Evolutionary conservation across 2,113 vertebrate species (phyloP).

Genomic region (Rhinoptilus africanus): DNA sequence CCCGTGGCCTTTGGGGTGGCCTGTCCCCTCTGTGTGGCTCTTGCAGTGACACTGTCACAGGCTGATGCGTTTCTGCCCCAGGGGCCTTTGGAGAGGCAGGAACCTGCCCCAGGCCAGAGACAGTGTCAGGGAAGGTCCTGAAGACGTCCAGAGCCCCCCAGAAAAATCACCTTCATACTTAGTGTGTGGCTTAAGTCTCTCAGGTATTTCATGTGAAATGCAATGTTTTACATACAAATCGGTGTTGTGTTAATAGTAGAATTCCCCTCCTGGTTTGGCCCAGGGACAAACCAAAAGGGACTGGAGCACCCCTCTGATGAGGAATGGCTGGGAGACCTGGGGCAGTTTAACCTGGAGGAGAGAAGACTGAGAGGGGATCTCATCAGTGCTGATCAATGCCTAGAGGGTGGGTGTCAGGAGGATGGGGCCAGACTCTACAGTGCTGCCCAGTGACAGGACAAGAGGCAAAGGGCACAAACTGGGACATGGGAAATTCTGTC

Average conservation of each 20-base stretch:
- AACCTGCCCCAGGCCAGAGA: no score
- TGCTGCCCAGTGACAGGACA: neutral
- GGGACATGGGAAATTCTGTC: neutral
- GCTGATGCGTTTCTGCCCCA: neutral
- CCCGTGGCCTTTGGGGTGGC: neutral
- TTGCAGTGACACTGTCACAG: rapidly evolving
- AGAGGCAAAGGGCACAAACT: neutral
- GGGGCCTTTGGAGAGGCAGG: no score
- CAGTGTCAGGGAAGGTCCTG: neutral
- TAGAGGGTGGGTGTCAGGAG: neutral
- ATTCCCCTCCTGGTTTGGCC: rapidly evolving
- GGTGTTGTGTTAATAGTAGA: rapidly evolving
- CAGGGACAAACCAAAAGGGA: neutral
- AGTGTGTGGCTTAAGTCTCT: rapidly evolving
- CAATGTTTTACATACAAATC: rapidly evolving
- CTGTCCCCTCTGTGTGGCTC: neutral
- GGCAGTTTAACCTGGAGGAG: neutral
- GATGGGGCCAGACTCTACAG: neutral
- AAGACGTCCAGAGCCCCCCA: rapidly evolving
- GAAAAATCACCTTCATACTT: neutral
- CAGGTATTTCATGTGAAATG: rapidly evolving
- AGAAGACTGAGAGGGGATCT: neutral
- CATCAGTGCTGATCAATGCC: neutral
- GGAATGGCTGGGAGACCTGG: neutral
- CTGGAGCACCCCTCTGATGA: neutral